phyloP scores from a whole-genome alignment of 2,113 vertebrate species.

The Rhinoderma darwinii region DNA sequence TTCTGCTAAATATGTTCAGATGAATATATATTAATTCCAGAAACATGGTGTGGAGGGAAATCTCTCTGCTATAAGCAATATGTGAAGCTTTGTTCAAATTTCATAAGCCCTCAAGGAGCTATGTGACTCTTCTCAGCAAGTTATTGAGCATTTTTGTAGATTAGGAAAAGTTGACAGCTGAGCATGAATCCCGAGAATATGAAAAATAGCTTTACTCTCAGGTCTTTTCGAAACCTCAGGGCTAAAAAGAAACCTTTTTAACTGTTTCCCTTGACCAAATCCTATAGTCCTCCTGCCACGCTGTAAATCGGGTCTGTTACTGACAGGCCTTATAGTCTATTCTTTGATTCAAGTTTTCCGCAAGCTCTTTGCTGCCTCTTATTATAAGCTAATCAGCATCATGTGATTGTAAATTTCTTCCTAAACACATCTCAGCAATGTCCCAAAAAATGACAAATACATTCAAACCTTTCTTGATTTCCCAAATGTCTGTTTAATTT shows the following conservation, averaged over 20 bases:
- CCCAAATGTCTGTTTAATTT: not conserved
- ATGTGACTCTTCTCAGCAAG: not conserved
- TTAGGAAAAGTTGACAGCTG: conserved; percentile 28
- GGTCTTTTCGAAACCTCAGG: conserved; percentile 7
- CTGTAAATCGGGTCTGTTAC: conserved; percentile 4
- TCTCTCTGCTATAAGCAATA: conserved; percentile 6
- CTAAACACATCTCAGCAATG: not conserved
- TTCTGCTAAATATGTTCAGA: conserved; percentile 3
- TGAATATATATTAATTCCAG: conserved; percentile 10
- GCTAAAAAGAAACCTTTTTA: conserved; percentile 33
- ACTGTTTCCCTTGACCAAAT: not conserved
- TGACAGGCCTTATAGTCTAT: not conserved
- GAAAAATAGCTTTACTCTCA: not conserved
- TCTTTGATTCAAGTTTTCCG: conserved; percentile 1
- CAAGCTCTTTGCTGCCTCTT: not conserved
- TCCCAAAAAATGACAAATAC: not conserved
- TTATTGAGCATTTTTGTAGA: conserved; percentile 26
- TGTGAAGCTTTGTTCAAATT: conserved; percentile 32
- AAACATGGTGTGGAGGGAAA: conserved; percentile 1
- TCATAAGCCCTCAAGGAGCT: conserved; percentile 17
- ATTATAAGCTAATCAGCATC: not conserved
- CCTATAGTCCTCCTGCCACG: not conserved
- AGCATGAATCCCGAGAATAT: conserved; percentile 7
- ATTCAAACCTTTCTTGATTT: not conserved
- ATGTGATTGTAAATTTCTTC: not conserved